phyloP scores from a whole-genome alignment of 1,140 invertebrate species.

The Dryas iulia region DNA sequence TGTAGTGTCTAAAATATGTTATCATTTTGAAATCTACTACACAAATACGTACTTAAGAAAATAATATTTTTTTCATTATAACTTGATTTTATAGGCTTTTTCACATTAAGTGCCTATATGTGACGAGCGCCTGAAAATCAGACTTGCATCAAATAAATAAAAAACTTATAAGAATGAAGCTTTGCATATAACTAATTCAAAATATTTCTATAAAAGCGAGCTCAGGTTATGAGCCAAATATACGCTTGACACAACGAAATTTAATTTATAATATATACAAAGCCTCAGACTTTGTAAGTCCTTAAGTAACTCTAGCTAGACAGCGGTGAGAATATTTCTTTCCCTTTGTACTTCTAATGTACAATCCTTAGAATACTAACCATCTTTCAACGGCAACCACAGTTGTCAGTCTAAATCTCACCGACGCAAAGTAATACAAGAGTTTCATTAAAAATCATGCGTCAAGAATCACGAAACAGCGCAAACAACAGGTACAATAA shows the following conservation, averaged over 20 bases:
- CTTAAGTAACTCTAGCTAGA: not conserved
- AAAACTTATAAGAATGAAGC: not conserved
- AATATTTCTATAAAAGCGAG: not conserved
- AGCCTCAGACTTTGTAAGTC: not conserved
- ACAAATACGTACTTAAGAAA: not conserved
- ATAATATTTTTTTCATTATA: not conserved
- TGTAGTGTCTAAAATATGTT: not conserved
- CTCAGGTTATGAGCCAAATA: not conserved
- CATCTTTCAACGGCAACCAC: slow-evolving; percentile 8
- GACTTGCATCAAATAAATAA: not conserved
- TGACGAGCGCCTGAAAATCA: not conserved
- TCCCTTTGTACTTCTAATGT: slow-evolving; percentile 15
- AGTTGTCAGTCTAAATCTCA: slow-evolving; percentile 29
- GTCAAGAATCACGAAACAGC: not conserved
- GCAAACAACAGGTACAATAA: not conserved
- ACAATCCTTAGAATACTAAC: slow-evolving; percentile 3
- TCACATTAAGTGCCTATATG: not conserved
- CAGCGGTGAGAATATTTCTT: slow-evolving; percentile 8
- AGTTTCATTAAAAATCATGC: not conserved
- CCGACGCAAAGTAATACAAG: not conserved
- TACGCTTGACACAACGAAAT: not conserved
- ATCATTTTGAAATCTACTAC: not conserved
- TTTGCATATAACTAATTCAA: not conserved
- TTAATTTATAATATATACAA: slow-evolving; percentile 1
- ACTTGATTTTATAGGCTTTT: not conserved